A percentile compares a stretch with the other conserved stretches of the same genome.
Evolutionary conservation across 2,888 invertebrate species (phyloP).

Genomic region (Tetragonula carbonaria): DNA sequence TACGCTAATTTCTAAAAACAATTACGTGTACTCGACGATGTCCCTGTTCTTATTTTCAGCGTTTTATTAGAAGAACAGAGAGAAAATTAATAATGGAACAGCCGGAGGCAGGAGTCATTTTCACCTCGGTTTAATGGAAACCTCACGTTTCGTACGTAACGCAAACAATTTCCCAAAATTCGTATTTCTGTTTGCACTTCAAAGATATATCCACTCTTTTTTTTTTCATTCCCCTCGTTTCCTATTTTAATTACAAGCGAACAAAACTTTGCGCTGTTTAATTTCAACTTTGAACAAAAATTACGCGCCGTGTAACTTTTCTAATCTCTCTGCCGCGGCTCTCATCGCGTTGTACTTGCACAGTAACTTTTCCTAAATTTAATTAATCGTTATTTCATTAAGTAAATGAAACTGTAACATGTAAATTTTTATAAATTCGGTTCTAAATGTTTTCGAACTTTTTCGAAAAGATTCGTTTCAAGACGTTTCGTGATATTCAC

Average conservation of each 20-base stretch:
- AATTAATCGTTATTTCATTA: too few species aligned
- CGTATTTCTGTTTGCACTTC: neutral
- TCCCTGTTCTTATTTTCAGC: too few species aligned
- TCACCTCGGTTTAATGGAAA: neutral
- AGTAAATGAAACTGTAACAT: too few species aligned
- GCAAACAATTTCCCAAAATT: constrained; percentile 7
- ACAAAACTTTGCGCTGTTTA: neutral
- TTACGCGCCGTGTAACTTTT: neutral
- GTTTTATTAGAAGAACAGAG: neutral
- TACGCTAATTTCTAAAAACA: too few species aligned
- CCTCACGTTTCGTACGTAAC: neutral
- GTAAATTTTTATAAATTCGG: neutral
- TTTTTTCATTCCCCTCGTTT: too few species aligned
- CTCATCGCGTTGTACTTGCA: neutral
- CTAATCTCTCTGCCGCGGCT: neutral
- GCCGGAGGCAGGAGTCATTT: neutral
- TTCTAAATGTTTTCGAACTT: fast-evolving
- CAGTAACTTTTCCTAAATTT: neutral
- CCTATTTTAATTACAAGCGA: neutral
- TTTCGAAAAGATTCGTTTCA: neutral
- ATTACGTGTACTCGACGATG: too few species aligned
- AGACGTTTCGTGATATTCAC: too few species aligned
- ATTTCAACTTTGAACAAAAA: neutral
- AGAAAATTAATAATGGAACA: constrained; percentile 6
- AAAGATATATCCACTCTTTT: neutral